Base-by-base conservation (phyloP, 2,888 invertebrate species). In the Carabus problematicus region DNA sequence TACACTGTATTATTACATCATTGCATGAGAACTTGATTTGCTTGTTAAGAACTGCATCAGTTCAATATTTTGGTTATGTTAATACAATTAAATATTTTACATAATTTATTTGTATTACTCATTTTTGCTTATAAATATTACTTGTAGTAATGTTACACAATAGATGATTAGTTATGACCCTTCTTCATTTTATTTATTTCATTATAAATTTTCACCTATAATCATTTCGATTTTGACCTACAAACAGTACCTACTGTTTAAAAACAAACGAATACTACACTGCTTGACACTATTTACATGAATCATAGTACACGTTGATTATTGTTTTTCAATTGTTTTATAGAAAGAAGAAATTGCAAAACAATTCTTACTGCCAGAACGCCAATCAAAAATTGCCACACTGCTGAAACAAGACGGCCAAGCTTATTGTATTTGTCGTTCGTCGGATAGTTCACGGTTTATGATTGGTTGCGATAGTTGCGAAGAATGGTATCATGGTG, bases 401-500 rank as follows among this genome's bases (percentile, higher is more conserved):
- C 84, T 95, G 67, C 82, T 95, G 59, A 93, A 94, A 79, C 94
- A 95, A 81, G 94, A 94, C 79, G 94, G 94, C 6, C 93, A 94
- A 82, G 93, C 93, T 0, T 98, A 98, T 80, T 98, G 98, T 79
- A 92, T 98, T 75, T 98, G 98, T 79, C 87, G 97, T 52, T 93
- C 95, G 7, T 93, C 95, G 0, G 97, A 98, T 79, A 94, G 95
- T 74, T 94, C 93, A 1, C 86, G 97, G 59, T 98, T 98, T 82
- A 98, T 98, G 98, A 98, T 98, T 80, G 96, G 94, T 43, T 98
- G 98, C 82, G 98, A 98, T 81, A 89, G 93, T 11, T 98, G 98
- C 79, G 96, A 98, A 80, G 97, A 98, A 82, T 98, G 98, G 98
- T 98, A 96, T 79, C 98, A 98, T 78, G 98, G 98, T 0, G 96